phyloP scores from a whole-genome alignment of 1,140 invertebrate genomes.

The Drosophila mojavensis region DNA sequence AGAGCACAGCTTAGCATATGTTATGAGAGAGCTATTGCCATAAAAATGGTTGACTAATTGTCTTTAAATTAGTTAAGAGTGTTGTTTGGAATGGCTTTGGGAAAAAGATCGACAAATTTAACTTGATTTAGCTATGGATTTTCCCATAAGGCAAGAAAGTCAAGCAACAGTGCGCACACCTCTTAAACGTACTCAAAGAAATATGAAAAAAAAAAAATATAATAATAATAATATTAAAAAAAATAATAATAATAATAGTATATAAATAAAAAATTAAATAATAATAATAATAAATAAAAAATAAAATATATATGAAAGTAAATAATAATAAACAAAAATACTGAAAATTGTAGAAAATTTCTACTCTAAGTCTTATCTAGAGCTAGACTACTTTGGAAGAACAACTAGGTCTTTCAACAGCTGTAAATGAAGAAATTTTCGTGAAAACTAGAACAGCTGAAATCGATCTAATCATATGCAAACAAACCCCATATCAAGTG shows the following conservation, averaged over 20 bases:
- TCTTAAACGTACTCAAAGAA: no score
- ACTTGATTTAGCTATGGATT: neutral
- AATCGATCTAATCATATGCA: conserved; percentile 37
- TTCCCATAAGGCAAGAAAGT: conserved; percentile 1
- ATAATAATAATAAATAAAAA: no score
- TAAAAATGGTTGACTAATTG: conserved; percentile 40
- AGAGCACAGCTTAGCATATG: conserved; percentile 31
- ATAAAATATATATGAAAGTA: no score
- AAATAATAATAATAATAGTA: no score
- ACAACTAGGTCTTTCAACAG: neutral
- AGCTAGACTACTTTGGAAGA: no score
- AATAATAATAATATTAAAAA: no score
- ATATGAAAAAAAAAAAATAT: no score
- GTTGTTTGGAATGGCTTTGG: conserved; percentile 2
- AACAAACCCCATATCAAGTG: conserved; percentile 3
- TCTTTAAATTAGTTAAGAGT: conserved; percentile 24
- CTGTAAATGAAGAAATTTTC: conserved; percentile 12
- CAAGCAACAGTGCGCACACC: no score
- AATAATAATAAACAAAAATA: no score
- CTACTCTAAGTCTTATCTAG: neutral
- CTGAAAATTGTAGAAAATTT: no score
- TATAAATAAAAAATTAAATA: no score
- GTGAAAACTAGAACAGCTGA: conserved; percentile 28
- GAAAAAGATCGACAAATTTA: conserved; percentile 8
- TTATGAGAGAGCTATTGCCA: conserved; percentile 1